Evolutionary conservation across 2,888 invertebrate genomes (phyloP), one percentile per base, ranked within the genome.

Genomic region (Watsonalla cultraria): DNA sequence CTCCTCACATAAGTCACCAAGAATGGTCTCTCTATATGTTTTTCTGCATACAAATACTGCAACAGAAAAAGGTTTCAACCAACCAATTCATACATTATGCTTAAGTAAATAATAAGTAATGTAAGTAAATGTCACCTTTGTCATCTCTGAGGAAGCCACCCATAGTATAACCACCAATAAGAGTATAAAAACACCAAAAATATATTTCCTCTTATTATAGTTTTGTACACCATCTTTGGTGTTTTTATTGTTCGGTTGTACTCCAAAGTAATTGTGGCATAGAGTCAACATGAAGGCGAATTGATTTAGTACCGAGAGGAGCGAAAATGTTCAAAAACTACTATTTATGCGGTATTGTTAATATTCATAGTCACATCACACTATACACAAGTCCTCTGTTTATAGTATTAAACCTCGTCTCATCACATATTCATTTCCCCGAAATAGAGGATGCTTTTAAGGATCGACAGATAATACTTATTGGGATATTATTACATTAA

Each of bases 1-100:
- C 98, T 98, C 86, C 98, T 98, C 58, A 98, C 92, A 84, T 99
- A 99, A 15, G 98, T 98, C 72, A 96, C 96, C 86, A 99, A 97
- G 89, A 98, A 99, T 51, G 99, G 99, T 77, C 98, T 97, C 75
- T 97, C 94, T 77, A 95, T 96, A 57, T 96, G 93, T 78, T 96
- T 95, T 86, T 97, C 95, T 71, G 92, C 92, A 80, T 97, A 97
- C 61, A 97, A 93, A 82, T 95, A 96, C 98, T 98, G 91, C 55
- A 93, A 49, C 37, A 49, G 37, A 37, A 14, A 34, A 48, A 47
- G 24, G 34, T 47, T 7, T 11, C 13, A 35, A n/a, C 13, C 35
- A 35, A 24, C 35, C 13, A 33, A 37, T n/a, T 5, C 6, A 34
- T 35, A 2, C 4, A 35, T 7, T 35, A 39, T 39, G 6, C 14